Evolutionary conservation across 1,140 invertebrate genomes (phyloP), one percentile per base, ranked within the genome.

Genomic region (Aphidius ervi): DNA sequence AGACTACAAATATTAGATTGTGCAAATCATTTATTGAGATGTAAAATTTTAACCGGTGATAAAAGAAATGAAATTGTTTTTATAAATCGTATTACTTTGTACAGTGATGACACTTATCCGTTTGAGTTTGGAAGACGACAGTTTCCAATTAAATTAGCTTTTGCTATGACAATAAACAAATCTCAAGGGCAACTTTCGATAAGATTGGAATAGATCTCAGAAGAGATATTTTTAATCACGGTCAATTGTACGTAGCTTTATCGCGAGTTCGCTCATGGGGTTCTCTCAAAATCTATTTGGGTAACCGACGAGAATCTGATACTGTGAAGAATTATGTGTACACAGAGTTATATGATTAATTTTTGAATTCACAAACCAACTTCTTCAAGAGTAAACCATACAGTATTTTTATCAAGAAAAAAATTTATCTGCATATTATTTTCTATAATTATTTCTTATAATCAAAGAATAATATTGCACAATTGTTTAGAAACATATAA

Each of bases 131-230:
- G 62, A 59, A 55, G 68, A 46, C 20, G 58, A 23, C 68, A 71
- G 57, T 70, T 70, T 57, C 65, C 67, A 1, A 50, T 63, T 41
- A 61, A 65, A 64, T 61, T 83, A 2, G 79, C 82, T 23, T 85
- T 84, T 73, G 74, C 74, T 3, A 76, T 83, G 69, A 82, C 78
- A 78, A 81, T 63, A 81, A 20, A 50, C 20, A 50, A 50, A 50
- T 20, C 48, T 20, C 48, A 50, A 37, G 48, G 48, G 23, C 69
- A 71, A 69, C 72, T 23, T 63, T 69, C 64, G 56, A 68, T 9
- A 39, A 52, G 16, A 56, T 66, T 53, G 74, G 70, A n/a, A 23
- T 80, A 20, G 53, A 73, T 65, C 68, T 75, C 47, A 74, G 73
- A 48, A 66, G 68, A 37, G 48, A 50, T 6, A 37, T 31, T 50